Conservation (phyloP, 92 coral and sea anemone species). For the Micromussa lordhowensis region DNA sequence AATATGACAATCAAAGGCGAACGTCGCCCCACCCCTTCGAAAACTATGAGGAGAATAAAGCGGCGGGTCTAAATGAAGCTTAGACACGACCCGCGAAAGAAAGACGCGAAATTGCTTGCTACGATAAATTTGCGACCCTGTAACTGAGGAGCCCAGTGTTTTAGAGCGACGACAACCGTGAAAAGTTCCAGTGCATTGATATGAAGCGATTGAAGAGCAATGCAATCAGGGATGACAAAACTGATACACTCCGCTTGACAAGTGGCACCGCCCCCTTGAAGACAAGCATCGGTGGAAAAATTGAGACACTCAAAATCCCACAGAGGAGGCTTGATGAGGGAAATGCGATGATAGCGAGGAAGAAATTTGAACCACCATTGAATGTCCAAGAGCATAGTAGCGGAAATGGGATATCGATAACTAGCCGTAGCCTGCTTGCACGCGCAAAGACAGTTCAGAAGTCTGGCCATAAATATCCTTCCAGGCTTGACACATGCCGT, state of each 20-base stretch:
- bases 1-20: background rate
- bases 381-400: conserved; percentile 24
- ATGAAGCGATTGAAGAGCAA: conserved; percentile 1
- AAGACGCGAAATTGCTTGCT: background rate
- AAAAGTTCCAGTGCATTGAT: conserved; percentile 43
- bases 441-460: conserved; percentile 22
- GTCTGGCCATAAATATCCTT: conserved; percentile 37
- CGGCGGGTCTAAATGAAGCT: background rate
- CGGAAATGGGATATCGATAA: background rate
- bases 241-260: conserved; percentile 25
- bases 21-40: conserved; percentile 1
- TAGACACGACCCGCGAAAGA: background rate
- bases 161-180: background rate
- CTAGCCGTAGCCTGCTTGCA: conserved; percentile 4
- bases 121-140: conserved; percentile 29
- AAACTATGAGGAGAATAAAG: background rate
- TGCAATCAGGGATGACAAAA: conserved; percentile 20
- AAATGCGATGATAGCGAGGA: conserved; percentile 33
- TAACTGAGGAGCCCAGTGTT: conserved; percentile 38
- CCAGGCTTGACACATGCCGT: conserved; percentile 41
- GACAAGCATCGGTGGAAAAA: conserved; percentile 34
- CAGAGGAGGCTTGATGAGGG: conserved; percentile 29
- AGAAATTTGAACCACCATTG: conserved; percentile 62
- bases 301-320: conserved; percentile 26
- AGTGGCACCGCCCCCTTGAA: conserved; percentile 36